Evolutionary conservation across 1,140 invertebrate species (phyloP), one percentile per base, ranked within the genome.

Genomic region (Bombus superbus): DNA sequence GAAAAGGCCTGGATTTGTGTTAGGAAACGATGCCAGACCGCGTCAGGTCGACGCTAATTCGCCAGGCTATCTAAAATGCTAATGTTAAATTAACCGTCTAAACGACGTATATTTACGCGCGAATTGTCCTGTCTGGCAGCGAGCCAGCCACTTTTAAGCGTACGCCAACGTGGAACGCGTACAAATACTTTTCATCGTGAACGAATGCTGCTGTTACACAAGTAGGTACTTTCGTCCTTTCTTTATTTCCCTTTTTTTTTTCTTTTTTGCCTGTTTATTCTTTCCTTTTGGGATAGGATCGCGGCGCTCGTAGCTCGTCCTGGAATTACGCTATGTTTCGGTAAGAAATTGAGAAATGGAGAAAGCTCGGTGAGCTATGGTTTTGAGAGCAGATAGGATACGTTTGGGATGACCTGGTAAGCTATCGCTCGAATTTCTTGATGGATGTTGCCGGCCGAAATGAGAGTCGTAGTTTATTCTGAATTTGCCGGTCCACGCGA

Each of bases 61-160:
- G 53, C 69, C 32, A 15, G 44, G 5, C 44, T 32, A 44, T 32
- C n/a, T 35, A 59, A 75, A 75, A 64, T 38, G 80, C 53, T n/a
- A 28, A 76, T 59, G 81, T 76, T 77, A 66, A 83, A 83, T 77
- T n/a, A 83, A 78, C 62, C 44, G 22, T 40, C 68, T 57, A 69
- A 69, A 38, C 38, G 35, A 32, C 62, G 81, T 66, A 66, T 35
- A 77, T 69, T 76, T 66, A 25, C 44, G 62, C 18, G 81, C 42
- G 25, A 68, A 77, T 77, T 68, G 81, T 68, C 22, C 59, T 4
- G 2, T 1, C 11, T 83, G 81, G 81, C 81, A 1, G 1, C 25
- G 5, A 0, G 73, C 81, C 15, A 13, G 35, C 22, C 15, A 53
- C 42, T 83, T 77, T 77, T 83, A 66, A 25, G n/a, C 15, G 57